phyloP scores from a whole-genome alignment of 2,113 vertebrate genomes.

The Grallaria varia region DNA sequence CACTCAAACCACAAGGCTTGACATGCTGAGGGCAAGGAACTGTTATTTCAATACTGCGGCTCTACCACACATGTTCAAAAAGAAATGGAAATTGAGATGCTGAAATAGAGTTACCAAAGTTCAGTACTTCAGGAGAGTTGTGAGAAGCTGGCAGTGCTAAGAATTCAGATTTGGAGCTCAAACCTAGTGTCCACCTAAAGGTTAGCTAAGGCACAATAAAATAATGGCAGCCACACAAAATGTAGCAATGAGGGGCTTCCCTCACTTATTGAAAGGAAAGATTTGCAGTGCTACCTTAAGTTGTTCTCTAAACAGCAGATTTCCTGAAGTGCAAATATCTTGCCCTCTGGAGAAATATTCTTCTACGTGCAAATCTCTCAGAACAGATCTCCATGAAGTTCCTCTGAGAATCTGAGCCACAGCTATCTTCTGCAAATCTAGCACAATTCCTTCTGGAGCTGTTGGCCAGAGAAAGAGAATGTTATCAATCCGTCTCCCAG shows the following conservation, averaged over 20 bases:
- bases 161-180: neutral
- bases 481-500: neutral
- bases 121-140: neutral
- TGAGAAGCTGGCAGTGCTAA: neutral
- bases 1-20: neutral
- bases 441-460: neutral
- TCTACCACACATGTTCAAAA: fast-evolving
- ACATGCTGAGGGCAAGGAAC: neutral
- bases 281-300: neutral
- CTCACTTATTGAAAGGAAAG: neutral
- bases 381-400: neutral
- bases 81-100: neutral
- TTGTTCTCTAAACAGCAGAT: neutral
- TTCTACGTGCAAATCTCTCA: neutral
- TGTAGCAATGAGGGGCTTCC: neutral
- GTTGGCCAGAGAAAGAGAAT: neutral
- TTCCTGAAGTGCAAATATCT: neutral
- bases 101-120: neutral
- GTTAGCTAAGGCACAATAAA: neutral
- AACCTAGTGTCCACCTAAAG: neutral
- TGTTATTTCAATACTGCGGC: neutral
- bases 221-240: neutral
- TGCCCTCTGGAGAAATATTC: neutral
- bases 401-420: neutral
- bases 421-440: neutral